phyloP scores from a whole-genome alignment of 2,888 invertebrate genomes.

The Panzeria rudis region DNA sequence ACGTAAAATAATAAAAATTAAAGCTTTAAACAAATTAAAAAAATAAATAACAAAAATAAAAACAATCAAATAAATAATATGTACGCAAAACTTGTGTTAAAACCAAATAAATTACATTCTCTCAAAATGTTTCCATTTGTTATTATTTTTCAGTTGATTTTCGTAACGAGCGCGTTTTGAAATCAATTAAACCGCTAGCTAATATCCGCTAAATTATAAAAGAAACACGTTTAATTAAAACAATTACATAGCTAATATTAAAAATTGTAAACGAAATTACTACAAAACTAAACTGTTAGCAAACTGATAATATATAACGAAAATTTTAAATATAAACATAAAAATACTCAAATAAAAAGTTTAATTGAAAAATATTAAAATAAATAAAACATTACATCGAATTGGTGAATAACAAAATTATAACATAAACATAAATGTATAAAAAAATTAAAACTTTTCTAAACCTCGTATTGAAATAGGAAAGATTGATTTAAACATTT shows the following conservation, averaged over 20 bases:
- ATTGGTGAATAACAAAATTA: too few relatives aligned
- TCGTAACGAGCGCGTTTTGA: neutral
- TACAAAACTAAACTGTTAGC: neutral
- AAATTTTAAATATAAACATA: neutral
- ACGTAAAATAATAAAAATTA: constrained; percentile 7
- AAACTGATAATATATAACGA: neutral
- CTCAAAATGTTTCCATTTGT: constrained; percentile 35
- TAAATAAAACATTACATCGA: too few relatives aligned
- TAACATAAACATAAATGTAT: neutral
- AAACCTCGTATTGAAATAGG: neutral
- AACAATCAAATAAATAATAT: constrained; percentile 8
- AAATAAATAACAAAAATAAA: neutral
- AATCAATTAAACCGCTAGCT: neutral
- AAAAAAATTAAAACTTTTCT: neutral
- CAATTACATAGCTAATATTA: neutral
- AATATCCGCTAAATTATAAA: neutral
- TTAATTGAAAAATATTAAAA: neutral
- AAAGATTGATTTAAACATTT: too few relatives aligned
- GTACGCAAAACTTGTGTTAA: neutral
- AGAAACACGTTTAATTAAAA: neutral
- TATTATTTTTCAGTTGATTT: constrained; percentile 6
- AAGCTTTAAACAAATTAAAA: neutral
- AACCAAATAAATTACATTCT: constrained; percentile 25
- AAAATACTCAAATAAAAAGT: neutral
- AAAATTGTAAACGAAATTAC: neutral